Evolutionary conservation across 92 coral and sea anemone genomes (phyloP).

Genomic region (Hydrozoanthus gracilis): DNA sequence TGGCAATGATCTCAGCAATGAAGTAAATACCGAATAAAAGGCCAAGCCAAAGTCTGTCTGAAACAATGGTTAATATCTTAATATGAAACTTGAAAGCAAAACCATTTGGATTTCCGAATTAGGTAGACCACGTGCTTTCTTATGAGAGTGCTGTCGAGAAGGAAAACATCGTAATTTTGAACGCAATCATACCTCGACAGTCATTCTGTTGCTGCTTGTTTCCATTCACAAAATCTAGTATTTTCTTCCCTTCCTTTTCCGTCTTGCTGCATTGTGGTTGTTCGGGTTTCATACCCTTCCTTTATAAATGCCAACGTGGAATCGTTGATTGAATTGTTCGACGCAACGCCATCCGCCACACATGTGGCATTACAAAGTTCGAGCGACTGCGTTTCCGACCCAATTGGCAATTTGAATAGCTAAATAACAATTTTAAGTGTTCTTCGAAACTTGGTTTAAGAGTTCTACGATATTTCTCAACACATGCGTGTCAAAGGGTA

Average conservation of each 20-base stretch:
- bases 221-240: conserved; percentile 8
- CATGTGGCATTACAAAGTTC: conserved; percentile 12
- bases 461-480: too few species aligned
- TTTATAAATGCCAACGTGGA: not conserved
- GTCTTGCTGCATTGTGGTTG: not conserved
- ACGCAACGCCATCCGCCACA: not conserved
- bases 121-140: conserved; percentile 1
- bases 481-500: too few species aligned
- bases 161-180: not conserved
- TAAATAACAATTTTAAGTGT: not conserved
- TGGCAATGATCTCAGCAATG: conserved; percentile 10
- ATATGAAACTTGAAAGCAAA: not conserved
- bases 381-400: not conserved
- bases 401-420: not conserved
- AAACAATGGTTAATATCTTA: not conserved
- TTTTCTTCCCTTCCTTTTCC: not conserved
- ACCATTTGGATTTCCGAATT: too few species aligned
- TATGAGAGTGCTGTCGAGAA: not conserved
- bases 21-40: too few species aligned
- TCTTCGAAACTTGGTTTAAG: not conserved
- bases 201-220: not conserved
- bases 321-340: not conserved
- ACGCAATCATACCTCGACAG: conserved; percentile 4
- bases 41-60: not conserved
- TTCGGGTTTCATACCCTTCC: conserved; percentile 18